Percentiles rank a stretch among this genome's conserved stretches.
These are phyloP conservation scores for Corythucha ciliata DNA, from an alignment of 2,888 invertebrate species.

Conservation along the genomic window DNA sequence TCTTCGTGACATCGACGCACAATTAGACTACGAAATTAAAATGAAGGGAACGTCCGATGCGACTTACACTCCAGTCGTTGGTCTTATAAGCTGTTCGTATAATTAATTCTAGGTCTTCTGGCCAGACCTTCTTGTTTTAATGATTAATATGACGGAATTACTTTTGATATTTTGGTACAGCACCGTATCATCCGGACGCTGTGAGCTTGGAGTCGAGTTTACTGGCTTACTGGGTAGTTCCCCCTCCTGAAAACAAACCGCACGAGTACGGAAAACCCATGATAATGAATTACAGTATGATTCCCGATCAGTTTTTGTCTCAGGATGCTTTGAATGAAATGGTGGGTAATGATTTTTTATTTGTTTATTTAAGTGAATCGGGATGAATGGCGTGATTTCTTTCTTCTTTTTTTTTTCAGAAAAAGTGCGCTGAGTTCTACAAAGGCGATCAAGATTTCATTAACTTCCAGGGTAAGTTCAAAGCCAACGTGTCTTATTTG, in stretches of 20 bases:
- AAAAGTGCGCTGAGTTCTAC: constrained; percentile 76
- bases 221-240: constrained; percentile 87
- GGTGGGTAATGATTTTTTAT: constrained; percentile 39
- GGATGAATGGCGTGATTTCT: background rate
- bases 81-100: constrained; percentile 82
- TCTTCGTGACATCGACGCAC: constrained; percentile 78
- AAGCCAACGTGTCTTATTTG: constrained; percentile 63
- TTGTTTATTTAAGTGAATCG: background rate
- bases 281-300: constrained; percentile 74
- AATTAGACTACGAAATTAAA: constrained; percentile 87
- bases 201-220: constrained; percentile 71
- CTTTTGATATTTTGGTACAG: constrained; percentile 44
- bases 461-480: constrained; percentile 57
- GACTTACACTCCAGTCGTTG: constrained; percentile 87
- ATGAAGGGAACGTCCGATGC: constrained; percentile 87
- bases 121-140: background rate
- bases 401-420: constrained; percentile 41
- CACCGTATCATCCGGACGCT: constrained; percentile 73
- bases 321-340: constrained; percentile 77
- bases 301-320: constrained; percentile 71
- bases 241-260: constrained; percentile 87
- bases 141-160: background rate
- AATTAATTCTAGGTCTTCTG: background rate
- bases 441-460: constrained; percentile 57
- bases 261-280: constrained; percentile 89